A percentile compares a stretch with the other conserved stretches of the same genome.
These are phyloP conservation scores for Dryas iulia DNA, from an alignment of 1,140 invertebrate species.

Conservation along the genomic window DNA sequence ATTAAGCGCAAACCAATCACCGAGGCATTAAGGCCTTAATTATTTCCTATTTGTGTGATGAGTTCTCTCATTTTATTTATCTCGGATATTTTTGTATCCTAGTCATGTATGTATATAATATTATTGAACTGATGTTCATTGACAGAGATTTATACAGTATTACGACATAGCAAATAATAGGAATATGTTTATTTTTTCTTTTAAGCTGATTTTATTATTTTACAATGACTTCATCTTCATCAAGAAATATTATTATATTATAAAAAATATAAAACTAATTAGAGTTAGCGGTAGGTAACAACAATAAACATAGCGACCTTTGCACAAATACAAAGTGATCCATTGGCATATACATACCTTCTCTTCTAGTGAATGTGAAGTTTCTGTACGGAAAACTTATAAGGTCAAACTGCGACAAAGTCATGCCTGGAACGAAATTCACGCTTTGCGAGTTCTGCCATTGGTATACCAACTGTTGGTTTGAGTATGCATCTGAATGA, in stretches of 20 bases:
- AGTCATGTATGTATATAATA: background rate
- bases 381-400: slow-evolving; percentile 92
- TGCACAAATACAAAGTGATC: background rate
- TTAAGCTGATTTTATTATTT: too few relatives aligned
- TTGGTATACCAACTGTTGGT: slow-evolving; percentile 92
- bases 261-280: too few relatives aligned
- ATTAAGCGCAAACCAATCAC: background rate
- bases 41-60: background rate
- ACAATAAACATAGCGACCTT: background rate
- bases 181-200: background rate
- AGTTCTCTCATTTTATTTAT: background rate
- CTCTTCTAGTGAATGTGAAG: slow-evolving; percentile 87
- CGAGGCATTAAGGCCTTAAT: background rate
- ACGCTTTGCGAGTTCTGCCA: slow-evolving; percentile 93
- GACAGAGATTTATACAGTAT: background rate
- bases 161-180: background rate
- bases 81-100: background rate
- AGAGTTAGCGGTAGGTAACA: too few relatives aligned
- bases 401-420: slow-evolving; percentile 94
- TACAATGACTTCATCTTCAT: too few relatives aligned
- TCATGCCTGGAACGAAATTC: slow-evolving; percentile 93
- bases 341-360: slow-evolving; percentile 78
- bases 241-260: too few relatives aligned
- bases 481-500: slow-evolving; percentile 93
- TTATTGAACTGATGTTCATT: background rate